These are phyloP conservation scores for Auanema freiburgensis DNA, from an alignment of 2,888 invertebrate genomes.

Conservation along the genomic window DNA sequence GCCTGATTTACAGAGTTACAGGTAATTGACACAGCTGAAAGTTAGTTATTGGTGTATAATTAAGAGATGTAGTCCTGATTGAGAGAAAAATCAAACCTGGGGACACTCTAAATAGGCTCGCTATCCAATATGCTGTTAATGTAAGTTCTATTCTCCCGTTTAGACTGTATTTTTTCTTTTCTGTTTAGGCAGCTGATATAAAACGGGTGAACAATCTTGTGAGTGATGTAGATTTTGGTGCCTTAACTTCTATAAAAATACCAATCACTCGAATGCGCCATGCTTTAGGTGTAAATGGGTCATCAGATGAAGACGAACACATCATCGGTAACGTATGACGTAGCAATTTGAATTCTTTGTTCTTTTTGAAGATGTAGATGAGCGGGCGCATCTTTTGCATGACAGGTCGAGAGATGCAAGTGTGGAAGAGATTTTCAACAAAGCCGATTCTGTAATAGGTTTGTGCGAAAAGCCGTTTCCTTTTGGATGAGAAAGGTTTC, in stretches of 20 bases:
- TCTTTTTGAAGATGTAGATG: conserved; percentile 23
- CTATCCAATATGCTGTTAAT: conserved; percentile 59
- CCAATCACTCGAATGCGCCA: conserved; percentile 53
- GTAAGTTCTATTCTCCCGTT: conserved; percentile 34
- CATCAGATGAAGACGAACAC: conserved; percentile 31
- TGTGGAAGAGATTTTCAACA: conserved; percentile 55
- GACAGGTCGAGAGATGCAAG: conserved; percentile 32
- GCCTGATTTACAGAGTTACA: conserved; percentile 15
- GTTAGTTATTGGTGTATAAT: not conserved
- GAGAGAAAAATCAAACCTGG: conserved; percentile 55
- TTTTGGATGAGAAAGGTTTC: conserved; percentile 1
- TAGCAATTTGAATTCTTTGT: not conserved
- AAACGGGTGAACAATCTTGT: conserved; percentile 60
- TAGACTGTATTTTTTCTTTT: not conserved
- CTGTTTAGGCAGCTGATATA: conserved; percentile 55
- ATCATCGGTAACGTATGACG: conserved; percentile 17
- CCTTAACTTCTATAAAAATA: conserved; percentile 49
- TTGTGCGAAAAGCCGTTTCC: conserved; percentile 5
- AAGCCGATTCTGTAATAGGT: conserved; percentile 58
- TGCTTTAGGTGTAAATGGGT: conserved; percentile 36
- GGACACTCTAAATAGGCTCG: conserved; percentile 58
- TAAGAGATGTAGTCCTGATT: conserved; percentile 48
- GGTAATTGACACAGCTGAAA: conserved; percentile 9
- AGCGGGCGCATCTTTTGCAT: conserved; percentile 25
- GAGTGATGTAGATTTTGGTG: conserved; percentile 56